A percentile compares a stretch with the other conserved stretches of the same genome.
These are phyloP conservation scores for Parauchenoglanis punctatus DNA, from an alignment of 2,797 vertebrate species.

Conservation along the genomic window DNA sequence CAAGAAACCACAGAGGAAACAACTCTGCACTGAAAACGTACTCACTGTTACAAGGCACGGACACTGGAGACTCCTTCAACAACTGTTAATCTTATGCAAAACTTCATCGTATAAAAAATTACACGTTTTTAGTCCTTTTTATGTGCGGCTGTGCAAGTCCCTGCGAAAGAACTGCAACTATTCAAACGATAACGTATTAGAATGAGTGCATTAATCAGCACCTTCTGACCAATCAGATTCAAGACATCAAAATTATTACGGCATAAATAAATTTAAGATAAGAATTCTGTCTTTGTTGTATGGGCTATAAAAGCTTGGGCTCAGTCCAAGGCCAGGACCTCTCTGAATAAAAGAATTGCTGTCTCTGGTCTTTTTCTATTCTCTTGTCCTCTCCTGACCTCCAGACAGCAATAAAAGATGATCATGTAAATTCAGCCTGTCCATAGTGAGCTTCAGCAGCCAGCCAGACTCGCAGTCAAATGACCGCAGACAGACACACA, in stretches of 20 bases:
- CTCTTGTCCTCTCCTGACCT: conserved; percentile 37
- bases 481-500: neutral
- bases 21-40: neutral
- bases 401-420: conserved; percentile 42
- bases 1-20: neutral
- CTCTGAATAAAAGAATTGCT: conserved; percentile 15
- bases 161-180: neutral
- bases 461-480: conserved; percentile 35
- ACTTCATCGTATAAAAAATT: neutral
- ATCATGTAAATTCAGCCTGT: conserved; percentile 44
- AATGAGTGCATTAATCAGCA: neutral
- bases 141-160: neutral
- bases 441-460: conserved; percentile 39
- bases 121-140: neutral
- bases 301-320: neutral
- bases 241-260: neutral
- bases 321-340: neutral
- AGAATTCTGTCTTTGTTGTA: neutral
- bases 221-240: neutral
- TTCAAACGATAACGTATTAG: neutral
- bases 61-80: neutral
- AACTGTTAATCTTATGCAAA: neutral
- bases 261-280: neutral
- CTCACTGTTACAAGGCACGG: neutral
- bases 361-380: conserved; percentile 27